Conservation (phyloP, 2,888 invertebrate genomes). For the Rambutsinella grinnellia region DNA sequence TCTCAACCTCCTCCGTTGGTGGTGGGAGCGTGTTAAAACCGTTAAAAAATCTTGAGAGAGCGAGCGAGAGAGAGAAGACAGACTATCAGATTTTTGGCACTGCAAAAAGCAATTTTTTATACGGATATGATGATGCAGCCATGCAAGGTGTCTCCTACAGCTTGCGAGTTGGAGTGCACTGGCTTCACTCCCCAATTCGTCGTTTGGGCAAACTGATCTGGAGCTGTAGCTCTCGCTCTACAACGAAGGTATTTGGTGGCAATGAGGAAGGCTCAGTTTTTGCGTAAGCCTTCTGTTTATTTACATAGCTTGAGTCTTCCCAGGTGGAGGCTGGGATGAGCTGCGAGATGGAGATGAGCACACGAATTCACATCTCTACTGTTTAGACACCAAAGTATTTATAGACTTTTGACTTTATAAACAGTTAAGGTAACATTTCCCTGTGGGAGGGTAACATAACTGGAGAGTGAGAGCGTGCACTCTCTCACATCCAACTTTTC, state of each 20-base stretch:
- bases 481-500: no score
- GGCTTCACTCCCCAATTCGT: neutral
- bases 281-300: constrained; percentile 28
- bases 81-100: no score
- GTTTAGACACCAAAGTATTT: neutral
- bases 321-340: constrained; percentile 10
- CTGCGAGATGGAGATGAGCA: neutral
- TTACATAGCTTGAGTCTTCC: constrained; percentile 17
- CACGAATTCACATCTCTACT: neutral
- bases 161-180: neutral
- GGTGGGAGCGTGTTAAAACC: neutral
- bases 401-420: neutral
- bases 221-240: no score
- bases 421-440: neutral
- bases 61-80: no score
- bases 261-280: constrained; percentile 1
- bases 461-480: no score
- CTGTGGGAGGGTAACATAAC: no score
- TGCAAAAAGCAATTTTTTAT: no score
- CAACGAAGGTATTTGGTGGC: no score
- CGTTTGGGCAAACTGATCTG: neutral
- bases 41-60: no score
- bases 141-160: neutral
- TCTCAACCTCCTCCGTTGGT: neutral
- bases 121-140: no score